Percentiles rank a stretch among this genome's conserved stretches.
Conservation (phyloP, 2,797 vertebrate genomes). For the Cyprinella venusta region DNA sequence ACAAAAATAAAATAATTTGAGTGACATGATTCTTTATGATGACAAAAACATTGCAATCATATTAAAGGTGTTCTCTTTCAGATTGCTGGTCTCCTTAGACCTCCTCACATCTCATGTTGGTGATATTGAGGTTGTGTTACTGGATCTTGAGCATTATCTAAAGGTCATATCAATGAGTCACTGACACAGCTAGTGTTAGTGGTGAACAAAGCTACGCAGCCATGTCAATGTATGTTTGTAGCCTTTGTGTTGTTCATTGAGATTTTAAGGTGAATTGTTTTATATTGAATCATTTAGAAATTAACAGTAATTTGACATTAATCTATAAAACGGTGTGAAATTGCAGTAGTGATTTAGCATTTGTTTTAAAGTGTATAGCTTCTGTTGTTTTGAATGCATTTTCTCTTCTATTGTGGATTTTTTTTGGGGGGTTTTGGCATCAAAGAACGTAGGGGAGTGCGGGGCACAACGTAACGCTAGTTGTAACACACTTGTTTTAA, state of each 20-base stretch:
- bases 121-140: conserved; percentile 26
- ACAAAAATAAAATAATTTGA: not conserved
- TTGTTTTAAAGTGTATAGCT: not conserved
- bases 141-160: conserved; percentile 26
- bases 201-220: conserved; percentile 13
- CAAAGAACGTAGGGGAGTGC: too few relatives aligned
- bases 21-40: not conserved
- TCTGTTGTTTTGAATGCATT: conserved; percentile 6
- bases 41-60: not conserved
- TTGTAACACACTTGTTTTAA: too few relatives aligned
- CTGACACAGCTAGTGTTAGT: conserved; percentile 19
- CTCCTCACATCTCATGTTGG: conserved; percentile 18
- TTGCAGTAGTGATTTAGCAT: not conserved
- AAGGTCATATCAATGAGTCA: conserved; percentile 37
- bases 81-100: not conserved
- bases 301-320: not conserved
- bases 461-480: too few relatives aligned
- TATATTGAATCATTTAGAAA: not conserved
- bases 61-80: not conserved
- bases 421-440: not conserved
- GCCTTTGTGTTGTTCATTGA: not conserved
- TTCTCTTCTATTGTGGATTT: not conserved
- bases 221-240: not conserved
- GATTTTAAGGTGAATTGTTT: not conserved
- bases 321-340: not conserved